Conservation (phyloP, 2,888 invertebrate species). For the Labia minor region DNA sequence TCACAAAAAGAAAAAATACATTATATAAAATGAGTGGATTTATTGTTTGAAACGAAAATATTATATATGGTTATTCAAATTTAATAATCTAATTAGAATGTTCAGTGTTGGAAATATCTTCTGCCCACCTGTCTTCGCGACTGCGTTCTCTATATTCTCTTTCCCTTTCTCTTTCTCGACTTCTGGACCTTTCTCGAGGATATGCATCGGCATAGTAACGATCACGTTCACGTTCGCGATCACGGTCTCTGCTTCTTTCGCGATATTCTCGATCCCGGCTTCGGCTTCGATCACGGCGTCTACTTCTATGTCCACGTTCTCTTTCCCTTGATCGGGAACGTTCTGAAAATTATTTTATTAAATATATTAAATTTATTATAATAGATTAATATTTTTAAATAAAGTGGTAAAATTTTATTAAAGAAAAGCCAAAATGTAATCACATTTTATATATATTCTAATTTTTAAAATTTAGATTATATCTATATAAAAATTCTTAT, state of each 20-base stretch:
- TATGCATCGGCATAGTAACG: slow-evolving; percentile 46
- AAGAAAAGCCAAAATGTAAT: not conserved
- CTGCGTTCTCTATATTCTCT: slow-evolving; percentile 62
- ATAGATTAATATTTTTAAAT: not conserved
- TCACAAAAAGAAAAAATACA: not conserved
- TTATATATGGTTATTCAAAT: not conserved
- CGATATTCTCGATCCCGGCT: slow-evolving; percentile 54
- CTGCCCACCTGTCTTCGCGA: slow-evolving; percentile 60
- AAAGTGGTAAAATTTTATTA: not conserved
- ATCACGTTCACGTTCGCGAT: slow-evolving; percentile 44
- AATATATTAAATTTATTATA: no score
- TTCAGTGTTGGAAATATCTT: slow-evolving; percentile 5
- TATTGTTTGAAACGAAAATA: not conserved
- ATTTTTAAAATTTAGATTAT: not conserved
- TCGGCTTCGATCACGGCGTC: slow-evolving; percentile 58
- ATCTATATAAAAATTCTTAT: not conserved
- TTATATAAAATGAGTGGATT: not conserved
- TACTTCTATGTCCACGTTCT: slow-evolving; percentile 43
- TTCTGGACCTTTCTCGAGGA: slow-evolving; percentile 67
- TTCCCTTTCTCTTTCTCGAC: slow-evolving; percentile 55
- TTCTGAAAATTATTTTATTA: slow-evolving; percentile 33
- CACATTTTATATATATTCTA: not conserved
- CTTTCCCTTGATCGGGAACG: slow-evolving; percentile 43
- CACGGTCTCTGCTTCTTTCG: slow-evolving; percentile 44
- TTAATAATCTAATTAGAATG: not conserved